phyloP scores from a whole-genome alignment of 2,888 invertebrate species.

The Macrosoma leucophasiata region DNA sequence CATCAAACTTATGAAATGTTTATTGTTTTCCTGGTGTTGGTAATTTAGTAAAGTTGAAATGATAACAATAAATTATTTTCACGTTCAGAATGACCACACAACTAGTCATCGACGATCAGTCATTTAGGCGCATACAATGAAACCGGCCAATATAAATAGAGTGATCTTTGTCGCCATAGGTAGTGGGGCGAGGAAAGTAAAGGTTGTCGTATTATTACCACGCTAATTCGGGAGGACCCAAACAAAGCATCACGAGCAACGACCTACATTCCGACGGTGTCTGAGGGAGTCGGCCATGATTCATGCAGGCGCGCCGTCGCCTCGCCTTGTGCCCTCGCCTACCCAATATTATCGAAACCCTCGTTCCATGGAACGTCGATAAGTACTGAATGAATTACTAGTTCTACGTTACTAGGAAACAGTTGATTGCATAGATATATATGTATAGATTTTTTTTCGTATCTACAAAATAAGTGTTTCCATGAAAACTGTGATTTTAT shows the following conservation, averaged over 20 bases:
- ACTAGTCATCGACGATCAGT: no score
- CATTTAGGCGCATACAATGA: no score
- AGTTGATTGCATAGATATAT: not conserved
- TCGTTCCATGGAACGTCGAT: slow-evolving; percentile 1
- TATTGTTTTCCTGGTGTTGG: no score
- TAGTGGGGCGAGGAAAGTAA: slow-evolving; percentile 46
- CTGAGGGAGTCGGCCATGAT: slow-evolving; percentile 53
- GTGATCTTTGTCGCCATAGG: slow-evolving; percentile 27
- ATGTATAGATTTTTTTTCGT: no score
- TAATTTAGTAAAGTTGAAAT: no score
- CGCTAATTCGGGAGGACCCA: slow-evolving; percentile 70
- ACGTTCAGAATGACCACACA: no score
- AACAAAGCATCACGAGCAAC: slow-evolving; percentile 70
- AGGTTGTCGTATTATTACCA: slow-evolving; percentile 69
- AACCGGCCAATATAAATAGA: slow-evolving; percentile 59
- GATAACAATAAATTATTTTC: no score
- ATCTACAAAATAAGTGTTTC: no score
- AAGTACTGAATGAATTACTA: no score
- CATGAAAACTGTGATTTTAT: no score
- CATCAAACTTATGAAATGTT: no score
- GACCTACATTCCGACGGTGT: slow-evolving; percentile 67
- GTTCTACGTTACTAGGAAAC: slow-evolving; percentile 3
- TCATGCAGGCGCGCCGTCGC: slow-evolving; percentile 43
- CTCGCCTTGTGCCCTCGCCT: slow-evolving; percentile 3
- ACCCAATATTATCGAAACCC: slow-evolving; percentile 7